phyloP scores from a whole-genome alignment of 2,113 vertebrate genomes.

The Tiliqua scincoides region DNA sequence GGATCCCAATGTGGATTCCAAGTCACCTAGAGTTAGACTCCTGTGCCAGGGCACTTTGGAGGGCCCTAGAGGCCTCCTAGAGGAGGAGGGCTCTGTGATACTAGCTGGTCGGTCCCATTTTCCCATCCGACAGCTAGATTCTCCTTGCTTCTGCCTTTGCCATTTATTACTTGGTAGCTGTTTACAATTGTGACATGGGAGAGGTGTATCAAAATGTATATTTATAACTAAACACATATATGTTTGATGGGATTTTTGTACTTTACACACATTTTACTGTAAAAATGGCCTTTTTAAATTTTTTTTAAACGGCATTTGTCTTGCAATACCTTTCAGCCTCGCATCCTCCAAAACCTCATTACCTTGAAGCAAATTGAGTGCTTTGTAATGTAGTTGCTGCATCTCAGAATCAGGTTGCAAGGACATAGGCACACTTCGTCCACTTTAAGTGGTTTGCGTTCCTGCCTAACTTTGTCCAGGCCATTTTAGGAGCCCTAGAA shows the following conservation, averaged over 20 bases:
- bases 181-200: constrained; percentile 45
- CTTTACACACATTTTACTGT: background rate
- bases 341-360: constrained; percentile 25
- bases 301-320: too few species aligned
- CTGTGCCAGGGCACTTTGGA: too few species aligned
- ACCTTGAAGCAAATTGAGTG: accelerated
- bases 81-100: constrained; percentile 39
- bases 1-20: too few species aligned
- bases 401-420: background rate
- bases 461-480: background rate
- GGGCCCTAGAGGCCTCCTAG: constrained; percentile 30
- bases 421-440: background rate
- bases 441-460: background rate
- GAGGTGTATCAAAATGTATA: background rate
- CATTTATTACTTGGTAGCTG: constrained; percentile 22
- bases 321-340: background rate
- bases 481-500: background rate
- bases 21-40: too few species aligned
- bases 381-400: background rate
- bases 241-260: constrained; percentile 26
- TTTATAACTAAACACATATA: constrained; percentile 38
- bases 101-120: background rate
- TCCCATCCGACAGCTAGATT: constrained; percentile 28
- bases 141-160: constrained; percentile 31
- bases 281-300: background rate